Percentiles rank a stretch among this genome's conserved stretches.
Conservation (phyloP, 1,140 invertebrate species). For the Sitophilus oryzae region DNA sequence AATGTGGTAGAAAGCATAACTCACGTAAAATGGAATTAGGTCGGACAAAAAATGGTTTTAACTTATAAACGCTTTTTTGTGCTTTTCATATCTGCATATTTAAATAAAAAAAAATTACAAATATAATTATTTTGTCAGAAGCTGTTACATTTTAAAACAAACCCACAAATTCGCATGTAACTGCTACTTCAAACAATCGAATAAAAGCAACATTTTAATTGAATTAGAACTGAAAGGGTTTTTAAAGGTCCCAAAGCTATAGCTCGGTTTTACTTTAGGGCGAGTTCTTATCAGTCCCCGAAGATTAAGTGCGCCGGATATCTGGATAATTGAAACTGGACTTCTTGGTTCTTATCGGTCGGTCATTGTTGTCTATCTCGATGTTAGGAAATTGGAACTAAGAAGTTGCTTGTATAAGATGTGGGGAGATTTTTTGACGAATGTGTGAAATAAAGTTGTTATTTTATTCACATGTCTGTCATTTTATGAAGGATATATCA, state of each 20-base stretch:
- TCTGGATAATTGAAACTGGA: slow-evolving; percentile 24
- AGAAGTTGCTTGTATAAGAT: slow-evolving; percentile 8
- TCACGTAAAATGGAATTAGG: no score
- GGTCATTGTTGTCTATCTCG: slow-evolving; percentile 19
- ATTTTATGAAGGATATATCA: no score
- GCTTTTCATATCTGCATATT: no score
- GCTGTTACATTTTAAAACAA: no score
- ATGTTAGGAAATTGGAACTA: slow-evolving; percentile 23
- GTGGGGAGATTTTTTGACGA: slow-evolving; percentile 11
- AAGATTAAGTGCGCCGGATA: slow-evolving; percentile 21
- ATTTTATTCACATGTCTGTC: no score
- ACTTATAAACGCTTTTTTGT: no score
- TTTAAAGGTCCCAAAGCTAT: not conserved
- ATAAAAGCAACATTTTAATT: not conserved
- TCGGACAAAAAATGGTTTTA: no score
- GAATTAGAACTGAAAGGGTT: not conserved
- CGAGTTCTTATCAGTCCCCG: slow-evolving; percentile 1
- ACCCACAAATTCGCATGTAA: no score
- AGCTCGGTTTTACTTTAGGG: not conserved
- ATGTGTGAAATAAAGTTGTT: slow-evolving; percentile 4
- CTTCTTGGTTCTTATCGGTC: slow-evolving; percentile 20
- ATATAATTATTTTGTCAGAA: no score
- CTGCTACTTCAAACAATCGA: no score
- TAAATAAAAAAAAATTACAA: no score
- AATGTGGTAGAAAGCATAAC: no score